These are phyloP conservation scores for Diarsia brunnea DNA, from an alignment of 2,888 invertebrate genomes.

Conservation along the genomic window DNA sequence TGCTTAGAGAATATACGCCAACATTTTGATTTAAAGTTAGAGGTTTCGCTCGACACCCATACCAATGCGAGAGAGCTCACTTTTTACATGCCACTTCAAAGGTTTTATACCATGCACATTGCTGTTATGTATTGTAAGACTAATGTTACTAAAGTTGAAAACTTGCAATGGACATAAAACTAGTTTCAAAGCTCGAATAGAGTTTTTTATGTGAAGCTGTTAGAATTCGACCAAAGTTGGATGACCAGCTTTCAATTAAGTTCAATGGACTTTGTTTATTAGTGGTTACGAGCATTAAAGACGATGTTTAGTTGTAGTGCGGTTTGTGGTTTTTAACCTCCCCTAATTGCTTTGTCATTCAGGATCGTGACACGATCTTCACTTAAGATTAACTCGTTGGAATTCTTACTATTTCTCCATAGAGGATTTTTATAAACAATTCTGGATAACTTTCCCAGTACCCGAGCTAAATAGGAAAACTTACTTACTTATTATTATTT, in stretches of 20 bases:
- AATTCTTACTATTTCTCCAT: background rate
- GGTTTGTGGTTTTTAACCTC: slow-evolving; percentile 58
- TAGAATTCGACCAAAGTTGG: slow-evolving; percentile 20
- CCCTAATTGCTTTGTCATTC: slow-evolving; percentile 50
- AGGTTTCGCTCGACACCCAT: slow-evolving; percentile 76
- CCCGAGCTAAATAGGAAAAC: slow-evolving; percentile 3
- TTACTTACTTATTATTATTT: slow-evolving; percentile 28
- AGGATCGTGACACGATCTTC: slow-evolving; percentile 34
- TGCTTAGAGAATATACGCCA: slow-evolving; percentile 82
- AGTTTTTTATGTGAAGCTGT: slow-evolving; percentile 6
- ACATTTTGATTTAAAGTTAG: slow-evolving; percentile 88
- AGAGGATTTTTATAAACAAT: background rate
- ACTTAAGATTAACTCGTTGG: slow-evolving; percentile 20
- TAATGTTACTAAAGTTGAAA: slow-evolving; percentile 31
- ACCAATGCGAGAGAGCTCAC: slow-evolving; percentile 52
- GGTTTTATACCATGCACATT: slow-evolving; percentile 38
- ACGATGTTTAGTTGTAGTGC: slow-evolving; percentile 35
- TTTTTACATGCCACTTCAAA: slow-evolving; percentile 68
- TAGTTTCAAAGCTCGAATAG: slow-evolving; percentile 11
- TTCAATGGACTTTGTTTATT: slow-evolving; percentile 41
- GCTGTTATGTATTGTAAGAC: slow-evolving; percentile 32
- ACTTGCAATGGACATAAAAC: slow-evolving; percentile 38
- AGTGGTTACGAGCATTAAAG: slow-evolving; percentile 38
- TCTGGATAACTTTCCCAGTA: background rate
- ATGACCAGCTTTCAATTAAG: slow-evolving; percentile 22